phyloP scores from a whole-genome alignment of 2,888 invertebrate genomes.

The Synergus gifuensis region DNA sequence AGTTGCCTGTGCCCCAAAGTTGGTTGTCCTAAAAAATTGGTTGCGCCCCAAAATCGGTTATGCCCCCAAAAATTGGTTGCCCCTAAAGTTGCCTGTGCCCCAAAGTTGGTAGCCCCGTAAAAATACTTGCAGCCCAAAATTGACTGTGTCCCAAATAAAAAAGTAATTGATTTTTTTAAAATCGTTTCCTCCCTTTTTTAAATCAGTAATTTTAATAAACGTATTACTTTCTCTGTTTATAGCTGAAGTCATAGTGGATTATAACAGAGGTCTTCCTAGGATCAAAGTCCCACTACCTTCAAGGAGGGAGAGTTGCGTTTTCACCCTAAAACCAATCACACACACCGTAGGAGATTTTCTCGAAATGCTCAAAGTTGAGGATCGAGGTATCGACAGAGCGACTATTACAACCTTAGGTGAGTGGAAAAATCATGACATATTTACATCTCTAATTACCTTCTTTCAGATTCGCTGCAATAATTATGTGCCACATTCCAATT shows the following conservation, averaged over 20 bases:
- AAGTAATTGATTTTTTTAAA: too few species aligned
- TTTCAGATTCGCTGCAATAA: background rate
- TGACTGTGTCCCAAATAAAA: too few species aligned
- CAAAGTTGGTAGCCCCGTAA: too few species aligned
- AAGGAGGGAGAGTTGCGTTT: constrained; percentile 92
- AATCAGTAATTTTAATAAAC: background rate
- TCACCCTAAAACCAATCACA: constrained; percentile 94
- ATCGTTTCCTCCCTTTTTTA: background rate
- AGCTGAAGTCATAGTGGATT: constrained; percentile 85
- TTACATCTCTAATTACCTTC: constrained; percentile 2
- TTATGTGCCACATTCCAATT: background rate
- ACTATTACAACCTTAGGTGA: constrained; percentile 84
- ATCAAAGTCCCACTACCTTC: constrained; percentile 96
- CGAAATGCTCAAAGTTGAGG: constrained; percentile 91
- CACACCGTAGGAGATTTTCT: constrained; percentile 95
- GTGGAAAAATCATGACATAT: constrained; percentile 8
- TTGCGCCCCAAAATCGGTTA: too few species aligned
- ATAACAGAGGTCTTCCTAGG: constrained; percentile 93
- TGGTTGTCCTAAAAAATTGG: too few species aligned
- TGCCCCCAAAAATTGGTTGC: too few species aligned
- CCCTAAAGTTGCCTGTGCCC: too few species aligned
- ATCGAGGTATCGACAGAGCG: constrained; percentile 94
- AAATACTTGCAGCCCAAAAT: too few species aligned
- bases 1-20: too few species aligned
- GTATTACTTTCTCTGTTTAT: constrained; percentile 66